Evolutionary conservation across 2,797 vertebrate species (phyloP), one percentile per base, ranked within the genome.

Genomic region (Propithecus perrieri): DNA sequence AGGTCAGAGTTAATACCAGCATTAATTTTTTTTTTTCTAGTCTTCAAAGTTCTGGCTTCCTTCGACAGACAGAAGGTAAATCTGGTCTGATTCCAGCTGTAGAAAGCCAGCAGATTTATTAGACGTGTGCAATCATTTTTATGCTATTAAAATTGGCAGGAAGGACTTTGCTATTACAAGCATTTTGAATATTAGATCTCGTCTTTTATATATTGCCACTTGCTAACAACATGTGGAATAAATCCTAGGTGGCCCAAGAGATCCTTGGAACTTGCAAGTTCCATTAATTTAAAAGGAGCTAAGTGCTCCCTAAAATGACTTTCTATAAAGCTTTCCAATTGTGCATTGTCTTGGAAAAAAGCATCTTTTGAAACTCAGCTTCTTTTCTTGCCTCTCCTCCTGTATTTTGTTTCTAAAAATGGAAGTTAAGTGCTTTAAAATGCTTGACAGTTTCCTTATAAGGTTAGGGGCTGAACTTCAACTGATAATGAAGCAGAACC

Each of bases 101-200:
- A 95, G 86, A 97, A 80, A 97, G 72, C 95, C 87, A 98, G 86
- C 20, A 97, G 74, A 97, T 98, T 98, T 98, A 83, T 78, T 97
- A 97, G 93, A 93, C 1, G 18, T 85, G 38, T 96, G 80, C 84
- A 94, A 95, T 95, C 72, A 95, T 85, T 97, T 97, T 81, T 95
- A 95, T 93, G 53, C 91, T 98, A 97, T 97, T 98, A 95, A 98
- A 97, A 38, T 90, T 97, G 96, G 91, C 97, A 98, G 84, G 79
- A 78, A 91, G 75, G 91, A 95, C 95, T 97, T 97, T 95, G 79
- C 85, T 87, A 91, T 97, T 97, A 98, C 74, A 89, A 96, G 84
- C 92, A 92, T 96, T 98, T 97, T 75, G 33, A 94, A 83, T 96
- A 97, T 97, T 97, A 89, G 89, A 97, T 95, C 59, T 65, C 59